Evolutionary conservation across 2,797 vertebrate genomes (phyloP).

Genomic region (Cyprinodon diabolis): DNA sequence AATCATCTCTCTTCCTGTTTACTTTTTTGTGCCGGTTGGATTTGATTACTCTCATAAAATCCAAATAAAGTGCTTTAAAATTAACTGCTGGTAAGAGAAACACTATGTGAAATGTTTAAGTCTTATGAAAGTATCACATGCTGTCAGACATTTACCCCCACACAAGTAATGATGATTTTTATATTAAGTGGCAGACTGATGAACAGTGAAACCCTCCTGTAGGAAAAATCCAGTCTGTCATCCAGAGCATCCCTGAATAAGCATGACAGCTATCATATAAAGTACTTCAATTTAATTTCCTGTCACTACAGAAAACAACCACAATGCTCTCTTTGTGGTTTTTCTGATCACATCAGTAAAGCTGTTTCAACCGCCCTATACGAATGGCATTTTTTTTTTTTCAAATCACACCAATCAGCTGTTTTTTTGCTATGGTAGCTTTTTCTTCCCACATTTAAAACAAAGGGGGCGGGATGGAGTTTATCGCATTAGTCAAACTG

Average conservation of each 20-base stretch:
- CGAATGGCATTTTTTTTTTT: conserved; percentile 12
- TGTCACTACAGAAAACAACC: conserved; percentile 8
- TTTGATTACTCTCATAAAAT: background rate
- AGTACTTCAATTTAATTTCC: conserved; percentile 4
- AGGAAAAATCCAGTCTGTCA: conserved; percentile 31
- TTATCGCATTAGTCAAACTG: conserved; percentile 25
- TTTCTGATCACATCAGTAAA: background rate
- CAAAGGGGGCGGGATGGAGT: conserved; percentile 3
- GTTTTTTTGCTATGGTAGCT: conserved; percentile 28
- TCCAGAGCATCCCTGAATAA: conserved; percentile 29
- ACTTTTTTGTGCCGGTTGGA: background rate
- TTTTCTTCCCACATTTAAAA: conserved; percentile 12
- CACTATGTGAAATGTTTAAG: background rate
- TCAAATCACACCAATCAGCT: conserved; percentile 25
- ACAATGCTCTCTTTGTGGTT: background rate
- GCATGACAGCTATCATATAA: conserved; percentile 19
- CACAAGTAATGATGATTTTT: conserved; percentile 59
- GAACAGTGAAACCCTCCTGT: conserved; percentile 28
- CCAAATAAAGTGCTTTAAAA: background rate
- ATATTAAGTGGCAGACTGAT: conserved; percentile 56
- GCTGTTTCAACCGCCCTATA: background rate
- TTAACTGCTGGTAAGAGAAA: background rate
- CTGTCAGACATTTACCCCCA: conserved; percentile 32
- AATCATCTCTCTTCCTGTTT: background rate
- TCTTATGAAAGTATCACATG: background rate